Evolutionary conservation across 2,888 invertebrate genomes (phyloP), one percentile per base, ranked within the genome.

Genomic region (Aplocera efformata): DNA sequence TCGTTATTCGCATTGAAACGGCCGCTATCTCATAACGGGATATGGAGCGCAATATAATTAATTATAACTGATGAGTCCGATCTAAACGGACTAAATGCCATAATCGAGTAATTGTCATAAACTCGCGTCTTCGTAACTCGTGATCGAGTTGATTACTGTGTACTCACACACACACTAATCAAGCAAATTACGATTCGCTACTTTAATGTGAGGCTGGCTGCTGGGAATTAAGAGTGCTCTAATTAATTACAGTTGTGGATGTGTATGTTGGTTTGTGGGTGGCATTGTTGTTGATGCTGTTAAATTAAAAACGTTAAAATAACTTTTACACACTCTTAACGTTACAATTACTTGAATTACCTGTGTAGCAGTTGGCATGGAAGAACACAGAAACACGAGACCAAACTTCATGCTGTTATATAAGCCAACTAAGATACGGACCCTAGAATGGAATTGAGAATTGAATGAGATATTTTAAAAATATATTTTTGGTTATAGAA

Each of bases 101-200:
- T 80, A 82, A 82, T 80, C 70, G 72, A 73, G 68, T 80, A 79
- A 79, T 80, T 79, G 76, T 64, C 65, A 59, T 48, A 46, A 41
- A 44, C 48, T 43, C 43, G 22, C 40, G 32, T 45, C 52, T 48
- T 52, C 45, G 26, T 33, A 28, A 34, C 32, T 25, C 22, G 22
- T 22, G 6, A 22, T 22, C 22, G 6, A 22, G 22, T 22, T n/a
- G n/a, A 6, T n/a, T 7, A 22, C 22, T 7, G 7, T 6, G 1
- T 6, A 7, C n/a, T 5, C 22, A 22, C 22, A 22, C 1, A 37
- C 40, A 40, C 32, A 37, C 40, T 40, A 36, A 40, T 45, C 40
- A 45, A 45, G 35, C 27, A 35, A 40, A 40, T 45, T 37, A 21
- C 1, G 17, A 25, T 37, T 37, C 30, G 25, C 30, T 25, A 10